Evolutionary conservation across 2,888 invertebrate species (phyloP).

Genomic region (Prosapia bicincta): DNA sequence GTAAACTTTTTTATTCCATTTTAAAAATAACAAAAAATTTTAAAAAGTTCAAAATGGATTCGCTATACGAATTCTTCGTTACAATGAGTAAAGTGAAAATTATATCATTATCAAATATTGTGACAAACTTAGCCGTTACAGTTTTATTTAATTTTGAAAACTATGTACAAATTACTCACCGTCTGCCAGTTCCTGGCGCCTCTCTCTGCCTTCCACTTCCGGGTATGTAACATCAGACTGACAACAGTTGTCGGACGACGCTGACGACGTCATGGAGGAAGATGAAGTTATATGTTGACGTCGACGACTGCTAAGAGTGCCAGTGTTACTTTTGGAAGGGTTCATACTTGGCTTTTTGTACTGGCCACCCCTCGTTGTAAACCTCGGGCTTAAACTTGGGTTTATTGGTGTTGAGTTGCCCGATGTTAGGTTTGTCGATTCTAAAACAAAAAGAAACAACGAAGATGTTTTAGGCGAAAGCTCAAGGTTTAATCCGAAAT

Average conservation of each 20-base stretch:
- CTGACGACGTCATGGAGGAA: slow-evolving; percentile 35
- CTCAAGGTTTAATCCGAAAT: too few relatives aligned
- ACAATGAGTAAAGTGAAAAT: too few relatives aligned
- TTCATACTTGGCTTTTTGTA: slow-evolving; percentile 19
- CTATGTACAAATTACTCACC: slow-evolving; percentile 31
- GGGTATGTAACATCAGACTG: slow-evolving; percentile 35
- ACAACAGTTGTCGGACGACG: slow-evolving; percentile 34
- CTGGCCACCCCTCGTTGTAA: slow-evolving; percentile 20
- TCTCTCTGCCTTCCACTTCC: slow-evolving; percentile 21
- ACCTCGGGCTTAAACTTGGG: slow-evolving; percentile 35
- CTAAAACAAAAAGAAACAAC: slow-evolving; percentile 12
- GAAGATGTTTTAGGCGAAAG: too few relatives aligned
- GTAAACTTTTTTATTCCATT: too few relatives aligned
- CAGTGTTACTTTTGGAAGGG: slow-evolving; percentile 31
- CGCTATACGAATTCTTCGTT: too few relatives aligned
- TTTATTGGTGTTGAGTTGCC: slow-evolving; percentile 34
- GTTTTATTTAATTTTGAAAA: too few relatives aligned
- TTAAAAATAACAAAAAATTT: too few relatives aligned
- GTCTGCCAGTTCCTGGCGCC: slow-evolving; percentile 28
- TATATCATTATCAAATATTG: too few relatives aligned
- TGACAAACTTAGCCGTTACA: too few relatives aligned
- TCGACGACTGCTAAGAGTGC: slow-evolving; percentile 33
- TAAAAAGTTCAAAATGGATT: too few relatives aligned
- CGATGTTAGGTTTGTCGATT: slow-evolving; percentile 35
- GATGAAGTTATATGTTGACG: slow-evolving; percentile 36